Base-by-base conservation (phyloP, 2,888 invertebrate species). In the Nezara viridula region DNA sequence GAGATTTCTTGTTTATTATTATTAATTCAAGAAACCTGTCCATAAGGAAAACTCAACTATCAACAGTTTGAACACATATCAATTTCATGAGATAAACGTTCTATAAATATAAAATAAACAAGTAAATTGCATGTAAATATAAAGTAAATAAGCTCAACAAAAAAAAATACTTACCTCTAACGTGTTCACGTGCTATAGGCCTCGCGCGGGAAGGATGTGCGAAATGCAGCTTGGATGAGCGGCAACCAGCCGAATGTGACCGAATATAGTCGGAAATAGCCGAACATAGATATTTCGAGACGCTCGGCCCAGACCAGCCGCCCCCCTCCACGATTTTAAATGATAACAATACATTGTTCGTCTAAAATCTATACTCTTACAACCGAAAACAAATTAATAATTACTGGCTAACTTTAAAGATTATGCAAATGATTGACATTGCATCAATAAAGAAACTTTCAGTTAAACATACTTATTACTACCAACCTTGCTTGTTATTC, bases 211-310 rank as follows among this genome's bases (percentile, higher is more conserved):
- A 47, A 81, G 81, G n/a, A 44, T 81, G 44, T 81, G 81, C 81
- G 81, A 81, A 81, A 81, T 81, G n/a, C 81, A n/a, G 44, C 44
- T 24, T 44, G 44, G 81, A n/a, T 44, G 44, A 81, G 81, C 81
- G 44, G 44, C 44, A n/a, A 47, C 21, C 2, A 44, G n/a, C n/a
- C 81, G 81, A 81, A n/a, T 10, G 14, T n/a, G 10, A 2, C 81
- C 81, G 81, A 81, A 81, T 12, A 37, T 44, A n/a, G 0, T n/a
- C 81, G 81, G 44, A n/a, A 44, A n/a, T 81, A n/a, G 24, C 81
- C 81, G 81, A 81, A 44, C n/a, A 9, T 24, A 81, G 81, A 81
- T 81, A 81, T 81, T 81, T 81, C 24, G n/a, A 81, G 81, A 81
- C 0, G 81, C 81, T 44, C 44, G 9, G 32, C 24, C 81, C 81